Conservation (phyloP, 1,140 invertebrate species). For the Drosophila ohnishii region DNA sequence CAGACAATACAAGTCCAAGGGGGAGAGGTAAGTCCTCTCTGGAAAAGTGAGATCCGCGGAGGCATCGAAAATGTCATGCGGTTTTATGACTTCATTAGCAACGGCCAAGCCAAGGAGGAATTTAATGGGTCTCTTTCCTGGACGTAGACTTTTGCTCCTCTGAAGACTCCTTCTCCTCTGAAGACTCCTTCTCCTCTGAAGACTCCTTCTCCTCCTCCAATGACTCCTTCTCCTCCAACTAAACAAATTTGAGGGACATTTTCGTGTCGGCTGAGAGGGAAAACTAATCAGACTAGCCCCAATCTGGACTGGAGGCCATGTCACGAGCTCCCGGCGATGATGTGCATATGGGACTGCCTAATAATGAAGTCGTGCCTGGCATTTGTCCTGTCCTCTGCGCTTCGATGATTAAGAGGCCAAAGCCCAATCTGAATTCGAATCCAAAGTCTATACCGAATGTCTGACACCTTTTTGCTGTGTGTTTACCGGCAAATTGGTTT, state of each 20-base stretch:
- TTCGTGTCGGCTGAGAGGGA: conserved; percentile 72
- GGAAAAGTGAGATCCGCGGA: conserved; percentile 69
- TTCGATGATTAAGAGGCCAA: conserved; percentile 63
- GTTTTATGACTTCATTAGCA: conserved; percentile 81
- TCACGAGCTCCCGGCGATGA: conserved; percentile 65
- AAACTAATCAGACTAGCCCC: conserved; percentile 67
- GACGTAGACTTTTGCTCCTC: neutral
- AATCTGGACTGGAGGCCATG: conserved; percentile 51
- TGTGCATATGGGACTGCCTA: conserved; percentile 75
- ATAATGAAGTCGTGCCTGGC: conserved; percentile 79
- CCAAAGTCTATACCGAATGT: conserved; percentile 35
- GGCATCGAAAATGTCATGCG: conserved; percentile 77
- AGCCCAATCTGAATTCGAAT: conserved; percentile 3
- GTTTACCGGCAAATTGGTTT: conserved; percentile 44
- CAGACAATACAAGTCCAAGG: conserved; percentile 38
- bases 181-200: neutral
- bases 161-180: conserved; percentile 1
- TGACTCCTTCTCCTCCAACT: conserved; percentile 17
- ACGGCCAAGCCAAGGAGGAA: conserved; percentile 58
- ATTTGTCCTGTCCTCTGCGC: conserved; percentile 57
- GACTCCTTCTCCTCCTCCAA: neutral
- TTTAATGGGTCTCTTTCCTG: conserved; percentile 58
- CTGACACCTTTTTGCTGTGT: conserved; percentile 69
- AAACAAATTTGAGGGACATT: conserved; percentile 77
- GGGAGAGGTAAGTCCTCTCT: conserved; percentile 10